These are phyloP conservation scores for Eurystomus gularis DNA, from an alignment of 2,113 vertebrate species.

Conservation along the genomic window DNA sequence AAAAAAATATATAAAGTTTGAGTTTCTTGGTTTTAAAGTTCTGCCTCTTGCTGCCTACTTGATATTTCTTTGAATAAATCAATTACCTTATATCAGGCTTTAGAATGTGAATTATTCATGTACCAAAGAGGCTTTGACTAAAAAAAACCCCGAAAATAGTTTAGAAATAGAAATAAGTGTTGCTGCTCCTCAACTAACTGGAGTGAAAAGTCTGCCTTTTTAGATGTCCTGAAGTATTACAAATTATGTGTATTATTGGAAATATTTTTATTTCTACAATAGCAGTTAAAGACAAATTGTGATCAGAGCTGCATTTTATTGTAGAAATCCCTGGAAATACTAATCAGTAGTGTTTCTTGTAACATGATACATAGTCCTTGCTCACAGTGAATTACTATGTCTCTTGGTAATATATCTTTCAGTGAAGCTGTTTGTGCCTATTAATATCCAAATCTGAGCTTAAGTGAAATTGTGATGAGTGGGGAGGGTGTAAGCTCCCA, in stretches of 20 bases:
- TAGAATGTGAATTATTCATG: not conserved
- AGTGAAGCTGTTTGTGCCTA: too few species aligned
- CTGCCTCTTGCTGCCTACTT: not conserved
- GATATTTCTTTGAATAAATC: not conserved
- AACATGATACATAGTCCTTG: not conserved
- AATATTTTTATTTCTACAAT: not conserved
- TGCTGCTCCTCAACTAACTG: not conserved
- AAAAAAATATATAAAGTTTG: not conserved
- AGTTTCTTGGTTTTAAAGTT: not conserved
- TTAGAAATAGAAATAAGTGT: not conserved
- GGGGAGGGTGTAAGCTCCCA: too few species aligned
- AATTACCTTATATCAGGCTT: not conserved
- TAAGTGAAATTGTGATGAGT: too few species aligned
- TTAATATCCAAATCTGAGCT: too few species aligned
- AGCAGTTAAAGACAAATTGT: rapidly evolving
- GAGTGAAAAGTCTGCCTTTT: not conserved
- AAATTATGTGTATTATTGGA: not conserved
- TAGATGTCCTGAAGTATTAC: not conserved
- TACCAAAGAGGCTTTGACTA: not conserved
- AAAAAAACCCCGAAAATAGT: not conserved
- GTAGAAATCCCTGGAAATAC: not conserved
- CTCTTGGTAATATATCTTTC: not conserved
- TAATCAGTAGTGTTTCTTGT: not conserved
- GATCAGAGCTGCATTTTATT: not conserved
- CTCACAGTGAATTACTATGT: not conserved